A percentile compares a stretch with the other conserved stretches of the same genome.
Conservation (phyloP, 2,888 invertebrate species). For the Amblyteles armatorius region DNA sequence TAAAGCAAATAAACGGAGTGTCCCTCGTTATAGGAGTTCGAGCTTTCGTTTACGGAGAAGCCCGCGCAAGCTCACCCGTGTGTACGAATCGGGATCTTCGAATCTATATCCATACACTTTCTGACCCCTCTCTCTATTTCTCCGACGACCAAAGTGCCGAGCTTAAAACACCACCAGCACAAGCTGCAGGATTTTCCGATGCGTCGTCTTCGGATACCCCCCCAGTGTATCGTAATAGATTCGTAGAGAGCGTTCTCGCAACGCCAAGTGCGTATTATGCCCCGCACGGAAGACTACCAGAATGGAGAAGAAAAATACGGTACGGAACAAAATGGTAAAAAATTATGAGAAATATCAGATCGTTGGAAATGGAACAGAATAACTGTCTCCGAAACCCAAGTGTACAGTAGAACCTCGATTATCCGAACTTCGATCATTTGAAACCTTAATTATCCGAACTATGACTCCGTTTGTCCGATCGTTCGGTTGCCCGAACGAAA, state of each 20-base stretch:
- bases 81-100: slow-evolving; percentile 29
- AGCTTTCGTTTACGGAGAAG: slow-evolving; percentile 5
- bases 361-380: too few species aligned
- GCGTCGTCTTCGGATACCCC: slow-evolving; percentile 28
- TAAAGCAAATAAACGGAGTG: slow-evolving; percentile 2
- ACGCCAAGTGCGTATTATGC: slow-evolving; percentile 25
- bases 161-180: slow-evolving; percentile 2
- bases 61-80: slow-evolving; percentile 1
- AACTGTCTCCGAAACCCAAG: too few species aligned
- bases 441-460: too few species aligned
- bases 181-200: slow-evolving; percentile 28
- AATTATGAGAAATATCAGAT: background rate
- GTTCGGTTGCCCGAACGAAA: too few species aligned
- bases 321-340: background rate
- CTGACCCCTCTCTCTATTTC: slow-evolving; percentile 1
- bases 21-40: slow-evolving; percentile 9
- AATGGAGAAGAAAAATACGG: too few species aligned
- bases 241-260: slow-evolving; percentile 6
- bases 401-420: too few species aligned
- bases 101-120: slow-evolving; percentile 31
- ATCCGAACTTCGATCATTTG: too few species aligned
- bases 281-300: background rate
- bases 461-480: too few species aligned
- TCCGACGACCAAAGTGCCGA: background rate
- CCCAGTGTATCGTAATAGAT: slow-evolving; percentile 48